Base-by-base conservation (phyloP, 1,140 invertebrate species). In the Macrocentrus cingulum region DNA sequence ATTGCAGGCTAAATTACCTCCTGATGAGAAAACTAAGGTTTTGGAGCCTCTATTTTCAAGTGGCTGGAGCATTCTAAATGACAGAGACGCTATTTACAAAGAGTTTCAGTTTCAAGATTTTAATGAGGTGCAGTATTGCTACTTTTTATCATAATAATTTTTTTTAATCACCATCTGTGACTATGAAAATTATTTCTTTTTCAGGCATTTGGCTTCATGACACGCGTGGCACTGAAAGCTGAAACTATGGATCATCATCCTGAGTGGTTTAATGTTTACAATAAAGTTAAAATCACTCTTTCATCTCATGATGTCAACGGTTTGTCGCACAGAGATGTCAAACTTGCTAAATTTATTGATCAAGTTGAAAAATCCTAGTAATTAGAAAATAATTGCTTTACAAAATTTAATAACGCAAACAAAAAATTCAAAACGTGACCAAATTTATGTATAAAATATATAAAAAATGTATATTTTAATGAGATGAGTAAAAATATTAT, bases 201-300 rank as follows among this genome's bases (percentile, higher is more conserved):
- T 61, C 75, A 94, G 88, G 96, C 97, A 2, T 99, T 97, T 83
- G 92, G 92, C 36, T 98, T 99, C 69, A 99, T 99, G 97, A 90
- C 87, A 2, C 85, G 88, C 60, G 86, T 96, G 13, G 97, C 97
- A 13, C 72, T 99, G 56, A 80, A 91, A 60, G 94, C 97, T 54
- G 98, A 99, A 68, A 99, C 99, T 83, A 96, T 98, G 88, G 90
- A 99, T 77, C 98, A 99, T 80, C 97, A 99, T 78, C 98, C 98
- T 0, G 98, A 99, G 83, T 99, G 98, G 98, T 99, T 98, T 70
- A 99, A 99, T 84, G 95, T 98, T 62, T 99, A 99, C 72, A 99
- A 99, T 72, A 98, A 95, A 84, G 89, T 92, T 22, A 82, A 88
- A 54, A 81, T 92, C 18, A 97, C 94, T 19, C 79, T 98, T 9